Percentiles rank a stretch among this genome's conserved stretches.
Conservation (phyloP, 1,140 invertebrate species). For the Archivesica marissinica region DNA sequence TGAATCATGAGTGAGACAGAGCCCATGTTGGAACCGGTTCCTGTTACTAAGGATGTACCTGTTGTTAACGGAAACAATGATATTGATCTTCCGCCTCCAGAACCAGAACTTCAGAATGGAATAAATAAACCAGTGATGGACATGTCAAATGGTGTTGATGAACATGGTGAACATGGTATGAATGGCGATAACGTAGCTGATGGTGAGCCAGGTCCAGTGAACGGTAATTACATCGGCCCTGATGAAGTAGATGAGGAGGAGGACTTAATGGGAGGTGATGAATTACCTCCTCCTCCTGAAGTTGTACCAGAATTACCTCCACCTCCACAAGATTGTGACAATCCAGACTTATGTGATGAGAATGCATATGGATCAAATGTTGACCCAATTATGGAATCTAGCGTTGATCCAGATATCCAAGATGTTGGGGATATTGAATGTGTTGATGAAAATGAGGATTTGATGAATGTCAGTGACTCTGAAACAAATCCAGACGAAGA, state of each 20-base stretch:
- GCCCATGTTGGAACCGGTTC: constrained; percentile 39
- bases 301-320: constrained; percentile 47
- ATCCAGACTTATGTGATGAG: background rate
- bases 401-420: constrained; percentile 38
- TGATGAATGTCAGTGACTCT: constrained; percentile 40
- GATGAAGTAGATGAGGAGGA: background rate
- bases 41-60: constrained; percentile 50
- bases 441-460: constrained; percentile 57
- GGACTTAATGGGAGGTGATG: constrained; percentile 27
- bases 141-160: constrained; percentile 37
- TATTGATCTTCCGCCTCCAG: constrained; percentile 17
- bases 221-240: constrained; percentile 34
- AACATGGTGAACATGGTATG: constrained; percentile 15
- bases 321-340: constrained; percentile 9
- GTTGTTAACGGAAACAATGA: constrained; percentile 38
- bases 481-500: constrained; percentile 28
- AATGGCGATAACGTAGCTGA: constrained; percentile 39
- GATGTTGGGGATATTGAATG: constrained; percentile 43
- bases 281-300: constrained; percentile 56
- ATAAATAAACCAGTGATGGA: constrained; percentile 47
- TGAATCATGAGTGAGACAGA: constrained; percentile 59
- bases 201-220: constrained; percentile 19
- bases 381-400: constrained; percentile 41
- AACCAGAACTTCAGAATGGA: constrained; percentile 42
- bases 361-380: constrained; percentile 21